Evolutionary conservation across 2,113 vertebrate species (phyloP), one percentile per base, ranked within the genome.

Genomic region (Hemiprocne comata): DNA sequence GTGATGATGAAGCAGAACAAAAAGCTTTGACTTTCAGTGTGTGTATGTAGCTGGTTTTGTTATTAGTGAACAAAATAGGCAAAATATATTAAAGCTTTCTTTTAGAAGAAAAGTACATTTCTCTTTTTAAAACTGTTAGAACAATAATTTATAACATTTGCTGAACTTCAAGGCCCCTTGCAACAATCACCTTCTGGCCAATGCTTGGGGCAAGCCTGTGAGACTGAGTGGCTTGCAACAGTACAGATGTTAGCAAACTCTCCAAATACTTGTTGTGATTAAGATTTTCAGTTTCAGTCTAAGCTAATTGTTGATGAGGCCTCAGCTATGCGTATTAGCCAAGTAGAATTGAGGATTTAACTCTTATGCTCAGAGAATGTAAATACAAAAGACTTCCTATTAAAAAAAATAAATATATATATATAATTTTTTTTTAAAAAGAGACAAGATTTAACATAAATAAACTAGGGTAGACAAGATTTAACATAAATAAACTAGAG

Each of bases 101-200:
- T 48, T 38, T 14, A 66, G 61, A 82, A 40, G 23, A 87, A 79
- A 88, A 83, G 8, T 50, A 33, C 26, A 24, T 57, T 82, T 72
- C 6, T 64, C 24, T 65, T 81, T 80, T 60, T 42, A 16, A 40
- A 12, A 83, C 24, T n/a, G 25, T n/a, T 15, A 65, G 36, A 62
- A 91, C 78, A 82, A 31, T 24, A 25, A 26, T 66, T 69, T 51
- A 9, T 69, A 38, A 33, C 3, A 0, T 72, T 71, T 55, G 7
- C 9, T 50, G 54, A 79, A 54, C n/a, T 38, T 54, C 38, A 73
- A 54, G 23, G 8, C 16, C 18, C 17, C 9, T 58, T 55, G 13
- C 25, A 55, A 79, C 33, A 28, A 31, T 34, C 48, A 48, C 4
- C 4, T 46, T 7, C n/a, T n/a, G 28, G n/a, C 4, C 0, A 0